Evolutionary conservation across 1,140 invertebrate genomes (phyloP), one percentile per base, ranked within the genome.

Genomic region (Microplitis mediator): DNA sequence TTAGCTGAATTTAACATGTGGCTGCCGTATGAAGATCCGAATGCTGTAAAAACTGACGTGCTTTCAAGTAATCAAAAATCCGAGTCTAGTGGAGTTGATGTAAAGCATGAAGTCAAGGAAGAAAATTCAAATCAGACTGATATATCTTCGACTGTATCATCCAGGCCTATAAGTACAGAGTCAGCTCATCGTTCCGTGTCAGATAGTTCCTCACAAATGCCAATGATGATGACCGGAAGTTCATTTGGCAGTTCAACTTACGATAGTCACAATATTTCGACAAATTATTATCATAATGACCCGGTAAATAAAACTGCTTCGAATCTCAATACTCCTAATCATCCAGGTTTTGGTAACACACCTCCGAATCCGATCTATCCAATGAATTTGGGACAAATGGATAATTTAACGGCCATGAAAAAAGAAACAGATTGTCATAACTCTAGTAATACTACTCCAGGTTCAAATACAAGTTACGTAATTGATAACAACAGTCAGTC

Each of bases 1-100:
- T 86, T 97, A 73, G 92, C 94, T 3, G 98, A 99, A 85, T 99
- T 98, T 81, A 98, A 99, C 81, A 95, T 96, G 91, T 99, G 97
- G 97, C 83, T 96, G 61, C 95, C 96, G 1, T 87, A 85, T 31
- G 87, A 88, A 34, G 87, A 88, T 75, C 81, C 83, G 11, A 63
- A 75, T 36, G 75, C 34, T 13, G 72, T 69, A 0, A 78, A 82
- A 74, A n/a, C n/a, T 36, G 54, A 75, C 80, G 77, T 34, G 76
- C 71, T 5, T 62, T 67, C 45, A 82, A 77, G 4, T 45, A 35
- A 63, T 64, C 31, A 79, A 1, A 83, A 85, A 64, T 74, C 76
- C 3, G 82, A 84, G 54, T 69, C 80, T 3, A 69, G 63, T 6
- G 51, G 31, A 32, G 75, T 77, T 13, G 45, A 77, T n/a, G n/a